These are phyloP conservation scores for Brachirus orientalis DNA, from an alignment of 2,113 vertebrate species.

Conservation along the genomic window DNA sequence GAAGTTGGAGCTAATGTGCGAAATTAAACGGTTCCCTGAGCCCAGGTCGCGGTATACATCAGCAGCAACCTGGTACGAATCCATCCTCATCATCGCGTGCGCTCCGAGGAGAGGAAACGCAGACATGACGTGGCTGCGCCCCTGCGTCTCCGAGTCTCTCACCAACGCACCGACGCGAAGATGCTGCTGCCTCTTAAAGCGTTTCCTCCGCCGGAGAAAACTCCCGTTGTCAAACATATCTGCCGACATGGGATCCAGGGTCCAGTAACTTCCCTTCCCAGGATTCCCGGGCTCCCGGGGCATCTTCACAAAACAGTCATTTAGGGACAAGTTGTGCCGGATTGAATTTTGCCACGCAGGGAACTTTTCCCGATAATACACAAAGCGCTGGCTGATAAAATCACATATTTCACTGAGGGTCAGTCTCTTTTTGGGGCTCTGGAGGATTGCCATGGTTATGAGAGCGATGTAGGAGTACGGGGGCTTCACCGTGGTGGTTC, in stretches of 20 bases:
- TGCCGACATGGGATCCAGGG: slow-evolving; percentile 82
- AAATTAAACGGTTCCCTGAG: slow-evolving; percentile 11
- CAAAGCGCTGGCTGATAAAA: slow-evolving; percentile 79
- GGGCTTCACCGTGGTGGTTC: slow-evolving; percentile 70
- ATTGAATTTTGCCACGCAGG: slow-evolving; percentile 85
- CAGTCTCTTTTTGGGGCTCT: slow-evolving; percentile 82
- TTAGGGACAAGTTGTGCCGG: slow-evolving; percentile 83
- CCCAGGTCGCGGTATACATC: slow-evolving; percentile 48
- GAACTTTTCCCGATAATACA: slow-evolving; percentile 81
- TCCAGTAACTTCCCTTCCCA: slow-evolving; percentile 85
- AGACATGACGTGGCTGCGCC: slow-evolving; percentile 26
- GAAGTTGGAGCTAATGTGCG: slow-evolving; percentile 16
- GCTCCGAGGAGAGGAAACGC: slow-evolving; percentile 49
- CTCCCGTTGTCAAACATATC: slow-evolving; percentile 85
- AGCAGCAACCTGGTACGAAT: slow-evolving; percentile 31
- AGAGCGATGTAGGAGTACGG: slow-evolving; percentile 85
- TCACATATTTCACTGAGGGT: slow-evolving; percentile 84
- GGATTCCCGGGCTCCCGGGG: slow-evolving; percentile 81
- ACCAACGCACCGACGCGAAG: slow-evolving; percentile 25
- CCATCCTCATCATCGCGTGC: slow-evolving; percentile 32
- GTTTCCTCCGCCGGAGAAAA: slow-evolving; percentile 81
- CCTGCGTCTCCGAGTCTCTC: slow-evolving; percentile 49
- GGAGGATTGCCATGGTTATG: slow-evolving; percentile 85
- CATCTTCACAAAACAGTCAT: slow-evolving; percentile 84
- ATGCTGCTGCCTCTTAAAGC: slow-evolving; percentile 79